Conservation (phyloP, 2,888 invertebrate species). For the Dendrolimus pini region DNA sequence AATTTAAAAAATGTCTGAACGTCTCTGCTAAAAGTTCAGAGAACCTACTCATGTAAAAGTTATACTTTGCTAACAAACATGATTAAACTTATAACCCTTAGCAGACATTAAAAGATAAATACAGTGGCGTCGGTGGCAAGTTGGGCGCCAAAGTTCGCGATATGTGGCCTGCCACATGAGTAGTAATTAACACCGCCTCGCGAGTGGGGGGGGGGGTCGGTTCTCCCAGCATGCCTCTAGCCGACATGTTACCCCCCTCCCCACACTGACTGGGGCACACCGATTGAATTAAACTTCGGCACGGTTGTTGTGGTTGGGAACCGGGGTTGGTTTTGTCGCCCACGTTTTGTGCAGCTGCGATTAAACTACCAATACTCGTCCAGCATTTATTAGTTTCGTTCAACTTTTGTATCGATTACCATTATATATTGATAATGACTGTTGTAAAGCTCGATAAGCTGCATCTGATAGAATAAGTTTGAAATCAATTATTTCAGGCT, state of each 20-base stretch:
- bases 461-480: no score
- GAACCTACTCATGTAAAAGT: background rate
- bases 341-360: slow-evolving; percentile 66
- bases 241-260: slow-evolving; percentile 15
- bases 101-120: slow-evolving; percentile 63
- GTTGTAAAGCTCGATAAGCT: no score
- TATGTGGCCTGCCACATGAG: slow-evolving; percentile 70
- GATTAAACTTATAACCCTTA: slow-evolving; percentile 21
- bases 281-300: slow-evolving; percentile 75
- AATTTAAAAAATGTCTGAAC: no score
- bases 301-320: slow-evolving; percentile 68
- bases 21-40: no score
- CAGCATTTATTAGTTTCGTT: slow-evolving; percentile 61
- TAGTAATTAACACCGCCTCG: slow-evolving; percentile 71
- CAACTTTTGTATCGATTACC: background rate
- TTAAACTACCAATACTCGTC: slow-evolving; percentile 67
- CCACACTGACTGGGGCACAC: slow-evolving; percentile 51
- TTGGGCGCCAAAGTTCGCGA: slow-evolving; percentile 70
- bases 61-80: slow-evolving; percentile 16
- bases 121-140: slow-evolving; percentile 43
- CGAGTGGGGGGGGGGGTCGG: slow-evolving; percentile 14
- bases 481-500: no score
- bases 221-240: slow-evolving; percentile 11
- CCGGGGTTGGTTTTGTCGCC: slow-evolving; percentile 66
- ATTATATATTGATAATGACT: no score